Base-by-base conservation (phyloP, 2,888 invertebrate species). In the Lepidocyrtoides sp. region DNA sequence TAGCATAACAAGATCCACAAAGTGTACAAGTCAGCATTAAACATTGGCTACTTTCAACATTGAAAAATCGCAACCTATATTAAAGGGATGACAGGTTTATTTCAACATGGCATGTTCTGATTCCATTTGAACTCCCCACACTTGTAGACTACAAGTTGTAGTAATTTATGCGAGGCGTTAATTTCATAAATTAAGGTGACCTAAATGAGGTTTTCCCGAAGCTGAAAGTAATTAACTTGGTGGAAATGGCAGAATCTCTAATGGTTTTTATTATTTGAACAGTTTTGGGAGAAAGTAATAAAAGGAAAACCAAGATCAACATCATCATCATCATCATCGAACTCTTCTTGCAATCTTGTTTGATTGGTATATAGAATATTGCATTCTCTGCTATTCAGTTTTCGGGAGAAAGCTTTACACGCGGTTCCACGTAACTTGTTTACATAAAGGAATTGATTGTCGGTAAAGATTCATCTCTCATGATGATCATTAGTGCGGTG, bases 101-200 rank as follows among this genome's bases (percentile, higher is more conserved):
- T 32, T 29, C 66, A 4, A 1, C 29, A 29, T 12, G 10, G 26
- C 12, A 29, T 63, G 63, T 29, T 12, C n/a, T 14, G 41, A 41
- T 72, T 23, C 41, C 41, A 44, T 44, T 72, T 72, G 10, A 20
- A 17, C 44, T 26, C 36, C 36, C 29, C n/a, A 63, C 26, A 26
- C 10, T 26, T 3, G 17, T n/a, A n/a, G n/a, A n/a, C n/a, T 2
- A 17, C 8, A 1, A 29, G 26, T 63, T 63, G 1, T 20, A 48
- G 20, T 26, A 14, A 77, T 77, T 77, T 77, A 77, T 77, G 77
- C 23, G 14, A 77, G 51, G 51, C 23, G 51, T 17, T 60, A 77
- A 86, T 86, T 86, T 86, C 54, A 86, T 77, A 86, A 85, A 72
- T 85, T 85, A 85, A 86, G 86, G 44, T 77, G 86, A 86, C 86